Evolutionary conservation across 2,797 vertebrate genomes (phyloP).

Genomic region (Acropternis orthonyx): DNA sequence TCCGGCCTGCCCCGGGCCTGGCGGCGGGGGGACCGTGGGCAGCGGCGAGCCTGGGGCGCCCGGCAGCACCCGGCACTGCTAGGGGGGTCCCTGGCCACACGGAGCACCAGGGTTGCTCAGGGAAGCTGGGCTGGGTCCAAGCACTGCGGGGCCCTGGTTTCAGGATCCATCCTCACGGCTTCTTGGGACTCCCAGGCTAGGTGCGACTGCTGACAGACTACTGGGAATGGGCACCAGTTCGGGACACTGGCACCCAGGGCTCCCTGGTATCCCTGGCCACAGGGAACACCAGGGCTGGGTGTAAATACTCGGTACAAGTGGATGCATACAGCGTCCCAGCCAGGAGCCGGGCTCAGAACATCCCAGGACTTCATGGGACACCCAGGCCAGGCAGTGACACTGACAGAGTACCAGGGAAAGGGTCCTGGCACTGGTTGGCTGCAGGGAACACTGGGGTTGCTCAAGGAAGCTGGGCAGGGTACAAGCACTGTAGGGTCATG

Average conservation of each 20-base stretch:
- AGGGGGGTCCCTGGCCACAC: too few relatives aligned
- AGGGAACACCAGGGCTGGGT: not conserved
- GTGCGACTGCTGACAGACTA: not conserved
- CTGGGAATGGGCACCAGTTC: not conserved
- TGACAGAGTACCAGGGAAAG: not conserved
- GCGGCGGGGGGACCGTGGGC: not conserved
- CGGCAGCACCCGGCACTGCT: fast-evolving
- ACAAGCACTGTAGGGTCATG: not conserved
- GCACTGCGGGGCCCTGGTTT: not conserved
- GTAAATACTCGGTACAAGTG: not conserved
- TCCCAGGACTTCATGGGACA: not conserved
- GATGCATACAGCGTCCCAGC: too few relatives aligned
- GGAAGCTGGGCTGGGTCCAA: not conserved
- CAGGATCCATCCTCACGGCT: not conserved
- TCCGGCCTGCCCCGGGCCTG: not conserved
- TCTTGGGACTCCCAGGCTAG: not conserved
- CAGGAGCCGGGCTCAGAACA: not conserved
- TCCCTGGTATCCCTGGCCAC: not conserved
- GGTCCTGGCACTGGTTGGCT: not conserved
- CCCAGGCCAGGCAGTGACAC: not conserved
- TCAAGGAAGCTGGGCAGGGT: not conserved
- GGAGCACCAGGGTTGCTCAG: not conserved
- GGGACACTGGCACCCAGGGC: not conserved
- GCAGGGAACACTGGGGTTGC: not conserved
- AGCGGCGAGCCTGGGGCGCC: not conserved